Evolutionary conservation across 2,797 vertebrate species (phyloP).

Genomic region (Sebastes taczanowskii): DNA sequence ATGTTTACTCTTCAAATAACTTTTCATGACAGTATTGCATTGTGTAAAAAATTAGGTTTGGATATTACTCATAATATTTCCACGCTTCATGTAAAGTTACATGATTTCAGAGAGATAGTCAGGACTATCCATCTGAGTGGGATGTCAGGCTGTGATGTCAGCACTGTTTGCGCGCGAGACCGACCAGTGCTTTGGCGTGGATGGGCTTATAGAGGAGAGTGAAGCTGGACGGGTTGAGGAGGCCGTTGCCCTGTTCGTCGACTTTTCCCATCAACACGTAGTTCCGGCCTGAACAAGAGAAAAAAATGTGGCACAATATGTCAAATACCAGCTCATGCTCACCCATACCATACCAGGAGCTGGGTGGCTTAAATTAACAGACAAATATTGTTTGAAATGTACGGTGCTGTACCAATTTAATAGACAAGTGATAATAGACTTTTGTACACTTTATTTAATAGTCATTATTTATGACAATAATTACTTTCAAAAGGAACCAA

Average conservation of each 20-base stretch:
- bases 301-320: not conserved
- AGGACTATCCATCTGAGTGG: conserved; percentile 24
- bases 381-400: not conserved
- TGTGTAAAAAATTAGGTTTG: conserved; percentile 1
- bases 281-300: conserved; percentile 78
- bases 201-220: conserved; percentile 83
- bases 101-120: not conserved
- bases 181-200: conserved; percentile 85
- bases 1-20: not conserved
- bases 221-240: conserved; percentile 86
- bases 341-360: not conserved
- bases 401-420: not conserved
- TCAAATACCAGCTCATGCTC: not conserved
- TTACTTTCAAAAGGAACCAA: too few species aligned
- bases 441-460: not conserved
- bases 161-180: conserved; percentile 79
- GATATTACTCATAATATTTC: conserved; percentile 17
- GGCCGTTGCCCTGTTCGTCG: conserved; percentile 76
- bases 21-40: not conserved
- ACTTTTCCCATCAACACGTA: conserved; percentile 91
- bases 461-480: not conserved
- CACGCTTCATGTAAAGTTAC: conserved; percentile 6
- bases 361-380: not conserved
- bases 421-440: not conserved
- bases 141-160: conserved; percentile 60